phyloP scores from a whole-genome alignment of 2,797 vertebrate genomes.

The Taenioides sp. region DNA sequence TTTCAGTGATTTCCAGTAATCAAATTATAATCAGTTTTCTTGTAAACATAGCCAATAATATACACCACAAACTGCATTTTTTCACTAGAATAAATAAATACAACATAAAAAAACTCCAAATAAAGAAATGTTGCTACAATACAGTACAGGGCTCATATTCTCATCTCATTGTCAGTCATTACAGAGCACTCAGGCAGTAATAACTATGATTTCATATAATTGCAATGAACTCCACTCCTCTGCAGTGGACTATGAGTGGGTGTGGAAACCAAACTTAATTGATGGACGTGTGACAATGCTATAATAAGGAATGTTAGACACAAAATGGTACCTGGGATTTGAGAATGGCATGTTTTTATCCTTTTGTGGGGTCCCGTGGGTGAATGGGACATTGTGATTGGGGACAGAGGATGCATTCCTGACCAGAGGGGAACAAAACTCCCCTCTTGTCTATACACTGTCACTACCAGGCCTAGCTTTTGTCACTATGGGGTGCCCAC shows the following conservation, averaged over 20 bases:
- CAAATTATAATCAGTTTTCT: no score
- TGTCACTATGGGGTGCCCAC: conserved; percentile 37
- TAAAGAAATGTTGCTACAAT: background rate
- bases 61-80: background rate
- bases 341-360: conserved; percentile 51
- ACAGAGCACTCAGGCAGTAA: conserved; percentile 35
- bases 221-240: conserved; percentile 31
- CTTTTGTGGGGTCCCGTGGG: conserved; percentile 10
- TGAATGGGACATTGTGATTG: conserved; percentile 62
- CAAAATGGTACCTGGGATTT: conserved; percentile 68
- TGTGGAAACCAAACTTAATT: conserved; percentile 31
- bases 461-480: conserved; percentile 48
- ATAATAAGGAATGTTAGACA: conserved; percentile 49
- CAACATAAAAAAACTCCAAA: background rate
- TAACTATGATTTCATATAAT: conserved; percentile 60
- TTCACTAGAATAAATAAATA: background rate
- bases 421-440: conserved; percentile 47
- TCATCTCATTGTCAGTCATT: conserved; percentile 43
- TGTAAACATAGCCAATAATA: no score
- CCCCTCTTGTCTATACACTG: conserved; percentile 48
- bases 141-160: conserved; percentile 8
- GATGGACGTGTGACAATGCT: conserved; percentile 54
- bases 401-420: conserved; percentile 67
- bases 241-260: conserved; percentile 49
- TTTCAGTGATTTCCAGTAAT: no score